Conservation (phyloP, 2,797 vertebrate genomes). For the Staurois parvus region DNA sequence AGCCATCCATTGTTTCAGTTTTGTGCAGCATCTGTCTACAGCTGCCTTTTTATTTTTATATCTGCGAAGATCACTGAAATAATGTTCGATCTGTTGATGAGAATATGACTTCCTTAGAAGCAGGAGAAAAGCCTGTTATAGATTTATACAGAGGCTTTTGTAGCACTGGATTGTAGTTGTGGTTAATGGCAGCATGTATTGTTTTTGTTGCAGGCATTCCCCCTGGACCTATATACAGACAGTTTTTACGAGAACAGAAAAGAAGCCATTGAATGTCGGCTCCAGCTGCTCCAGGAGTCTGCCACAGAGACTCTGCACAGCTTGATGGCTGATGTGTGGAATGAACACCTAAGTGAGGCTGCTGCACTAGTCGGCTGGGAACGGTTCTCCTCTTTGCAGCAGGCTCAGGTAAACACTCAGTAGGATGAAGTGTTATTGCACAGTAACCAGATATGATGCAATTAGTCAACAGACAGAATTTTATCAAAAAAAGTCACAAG, state of each 20-base stretch:
- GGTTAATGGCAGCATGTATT: background rate
- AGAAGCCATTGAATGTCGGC: constrained; percentile 79
- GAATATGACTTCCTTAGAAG: too few species aligned
- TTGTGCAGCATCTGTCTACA: too few species aligned
- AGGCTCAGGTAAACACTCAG: constrained; percentile 74
- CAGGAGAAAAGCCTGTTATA: too few species aligned
- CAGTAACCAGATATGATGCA: background rate
- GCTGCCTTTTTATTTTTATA: too few species aligned
- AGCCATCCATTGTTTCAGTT: too few species aligned
- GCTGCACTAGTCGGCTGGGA: constrained; percentile 89
- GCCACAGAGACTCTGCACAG: constrained; percentile 76
- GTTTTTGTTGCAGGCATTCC: constrained; percentile 77
- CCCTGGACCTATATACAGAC: constrained; percentile 92
- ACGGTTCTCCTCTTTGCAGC: constrained; percentile 83
- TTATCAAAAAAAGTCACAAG: background rate
- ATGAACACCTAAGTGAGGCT: constrained; percentile 73
- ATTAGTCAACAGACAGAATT: background rate
- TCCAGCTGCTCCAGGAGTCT: constrained; percentile 78
- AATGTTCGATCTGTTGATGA: too few species aligned
- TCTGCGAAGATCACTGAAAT: too few species aligned
- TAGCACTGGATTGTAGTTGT: background rate
- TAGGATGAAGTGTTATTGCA: background rate
- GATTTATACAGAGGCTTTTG: too few species aligned
- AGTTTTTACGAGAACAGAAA: constrained; percentile 88
- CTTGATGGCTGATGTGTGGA: constrained; percentile 84